These are phyloP conservation scores for Holacanthella duospinosa DNA, from an alignment of 2,888 invertebrate species.

Conservation along the genomic window DNA sequence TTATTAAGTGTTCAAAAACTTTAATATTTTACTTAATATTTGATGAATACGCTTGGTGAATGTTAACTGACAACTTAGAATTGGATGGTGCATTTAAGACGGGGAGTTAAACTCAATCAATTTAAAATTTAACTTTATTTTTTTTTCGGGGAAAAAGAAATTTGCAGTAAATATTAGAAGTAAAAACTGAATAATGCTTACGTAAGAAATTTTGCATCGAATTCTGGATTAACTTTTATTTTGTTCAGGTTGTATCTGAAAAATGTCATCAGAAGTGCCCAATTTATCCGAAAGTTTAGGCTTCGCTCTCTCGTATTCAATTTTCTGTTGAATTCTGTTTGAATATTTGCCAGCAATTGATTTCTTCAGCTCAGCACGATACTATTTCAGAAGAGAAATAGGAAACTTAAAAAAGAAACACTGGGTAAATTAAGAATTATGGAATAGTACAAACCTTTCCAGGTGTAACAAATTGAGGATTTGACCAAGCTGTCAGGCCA, in stretches of 20 bases:
- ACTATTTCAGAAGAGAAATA: slow-evolving; percentile 42
- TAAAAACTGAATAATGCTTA: neutral
- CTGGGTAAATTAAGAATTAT: neutral
- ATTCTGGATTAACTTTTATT: no score
- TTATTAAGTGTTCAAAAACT: no score
- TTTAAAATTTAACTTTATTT: neutral
- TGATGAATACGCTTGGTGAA: neutral
- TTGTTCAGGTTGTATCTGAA: slow-evolving; percentile 54
- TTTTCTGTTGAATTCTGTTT: slow-evolving; percentile 68
- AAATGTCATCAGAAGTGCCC: slow-evolving; percentile 63
- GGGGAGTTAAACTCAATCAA: neutral
- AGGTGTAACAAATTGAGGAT: slow-evolving; percentile 81
- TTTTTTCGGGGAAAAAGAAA: neutral
- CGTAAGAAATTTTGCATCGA: no score
- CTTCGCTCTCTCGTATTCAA: slow-evolving; percentile 58
- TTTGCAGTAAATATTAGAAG: neutral
- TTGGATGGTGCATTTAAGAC: neutral
- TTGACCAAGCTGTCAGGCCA: slow-evolving; percentile 85
- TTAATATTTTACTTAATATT: neutral
- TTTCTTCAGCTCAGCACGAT: slow-evolving; percentile 59
- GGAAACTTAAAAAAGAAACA: slow-evolving; percentile 11
- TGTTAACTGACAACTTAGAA: neutral
- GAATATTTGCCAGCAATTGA: slow-evolving; percentile 64
- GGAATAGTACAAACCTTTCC: slow-evolving; percentile 51
- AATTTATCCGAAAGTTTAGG: slow-evolving; percentile 63